phyloP scores from a whole-genome alignment of 2,888 invertebrate species.

The Xestoiulus laeticollis region DNA sequence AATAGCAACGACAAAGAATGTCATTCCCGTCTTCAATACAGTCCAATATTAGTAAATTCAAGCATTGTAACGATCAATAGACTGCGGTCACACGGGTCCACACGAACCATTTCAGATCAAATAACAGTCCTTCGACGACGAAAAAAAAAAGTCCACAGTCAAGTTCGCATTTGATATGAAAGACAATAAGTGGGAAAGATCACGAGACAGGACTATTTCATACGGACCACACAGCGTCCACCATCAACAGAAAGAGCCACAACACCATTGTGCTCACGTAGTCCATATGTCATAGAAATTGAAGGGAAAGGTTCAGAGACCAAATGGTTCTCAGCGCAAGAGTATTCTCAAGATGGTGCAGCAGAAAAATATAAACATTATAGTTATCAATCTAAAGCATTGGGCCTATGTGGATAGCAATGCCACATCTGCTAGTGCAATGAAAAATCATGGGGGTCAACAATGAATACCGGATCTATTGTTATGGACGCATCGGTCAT shows the following conservation, averaged over 20 bases:
- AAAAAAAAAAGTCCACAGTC: constrained; percentile 23
- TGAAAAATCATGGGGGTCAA: constrained; percentile 20
- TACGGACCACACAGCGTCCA: neutral
- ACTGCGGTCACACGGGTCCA: constrained; percentile 41
- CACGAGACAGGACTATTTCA: constrained; percentile 29
- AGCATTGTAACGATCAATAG: constrained; percentile 41
- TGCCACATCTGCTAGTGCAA: neutral
- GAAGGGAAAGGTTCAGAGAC: constrained; percentile 33
- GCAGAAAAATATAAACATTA: neutral
- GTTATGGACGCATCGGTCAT: neutral
- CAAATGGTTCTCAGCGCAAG: neutral
- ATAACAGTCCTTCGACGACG: constrained; percentile 17
- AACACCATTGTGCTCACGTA: constrained; percentile 10
- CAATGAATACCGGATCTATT: neutral
- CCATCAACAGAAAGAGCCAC: neutral
- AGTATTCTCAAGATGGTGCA: neutral
- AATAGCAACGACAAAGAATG: constrained; percentile 39
- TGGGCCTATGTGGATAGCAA: neutral
- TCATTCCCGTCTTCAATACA: constrained; percentile 2
- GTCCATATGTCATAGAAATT: constrained; percentile 29
- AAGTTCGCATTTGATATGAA: constrained; percentile 27
- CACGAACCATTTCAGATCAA: constrained; percentile 41
- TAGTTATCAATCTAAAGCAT: neutral
- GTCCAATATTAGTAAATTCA: constrained; percentile 39
- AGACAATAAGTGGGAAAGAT: constrained; percentile 41